Conservation (phyloP, 2,888 invertebrate genomes). For the Stomorhina lunata region DNA sequence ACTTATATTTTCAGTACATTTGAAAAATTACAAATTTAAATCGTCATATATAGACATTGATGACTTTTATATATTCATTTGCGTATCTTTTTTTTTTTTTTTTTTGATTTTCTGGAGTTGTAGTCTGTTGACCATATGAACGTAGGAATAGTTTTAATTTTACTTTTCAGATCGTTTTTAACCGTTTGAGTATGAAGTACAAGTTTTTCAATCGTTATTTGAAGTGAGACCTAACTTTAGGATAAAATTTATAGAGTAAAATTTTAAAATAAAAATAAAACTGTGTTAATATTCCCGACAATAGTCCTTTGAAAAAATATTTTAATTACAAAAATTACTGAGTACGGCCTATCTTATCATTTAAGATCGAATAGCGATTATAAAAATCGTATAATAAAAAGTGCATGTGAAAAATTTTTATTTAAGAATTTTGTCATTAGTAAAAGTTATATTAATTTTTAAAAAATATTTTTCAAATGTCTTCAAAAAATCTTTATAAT, state of each 20-base stretch:
- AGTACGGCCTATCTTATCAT: no score
- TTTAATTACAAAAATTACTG: no score
- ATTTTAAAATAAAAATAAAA: no score
- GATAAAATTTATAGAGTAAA: neutral
- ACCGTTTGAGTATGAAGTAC: constrained; percentile 37
- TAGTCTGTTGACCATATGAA: constrained; percentile 18
- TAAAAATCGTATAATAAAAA: no score
- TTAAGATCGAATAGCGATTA: no score
- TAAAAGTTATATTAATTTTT: no score
- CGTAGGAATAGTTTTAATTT: neutral
- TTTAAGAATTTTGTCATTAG: no score
- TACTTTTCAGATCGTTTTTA: constrained; percentile 32
- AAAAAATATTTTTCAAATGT: no score
- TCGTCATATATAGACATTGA: neutral
- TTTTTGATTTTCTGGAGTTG: neutral
- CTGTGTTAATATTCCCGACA: no score
- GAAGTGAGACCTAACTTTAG: no score
- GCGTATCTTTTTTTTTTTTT: neutral
- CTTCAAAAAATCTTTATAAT: constrained; percentile 10
- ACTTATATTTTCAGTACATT: constrained; percentile 31
- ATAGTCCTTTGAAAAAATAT: no score
- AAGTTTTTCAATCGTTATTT: neutral
- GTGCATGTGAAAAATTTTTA: no score
- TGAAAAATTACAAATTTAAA: constrained; percentile 43
- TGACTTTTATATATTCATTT: constrained; percentile 35